phyloP scores from a whole-genome alignment of 2,113 vertebrate species.

The Camelus dromedarius region DNA sequence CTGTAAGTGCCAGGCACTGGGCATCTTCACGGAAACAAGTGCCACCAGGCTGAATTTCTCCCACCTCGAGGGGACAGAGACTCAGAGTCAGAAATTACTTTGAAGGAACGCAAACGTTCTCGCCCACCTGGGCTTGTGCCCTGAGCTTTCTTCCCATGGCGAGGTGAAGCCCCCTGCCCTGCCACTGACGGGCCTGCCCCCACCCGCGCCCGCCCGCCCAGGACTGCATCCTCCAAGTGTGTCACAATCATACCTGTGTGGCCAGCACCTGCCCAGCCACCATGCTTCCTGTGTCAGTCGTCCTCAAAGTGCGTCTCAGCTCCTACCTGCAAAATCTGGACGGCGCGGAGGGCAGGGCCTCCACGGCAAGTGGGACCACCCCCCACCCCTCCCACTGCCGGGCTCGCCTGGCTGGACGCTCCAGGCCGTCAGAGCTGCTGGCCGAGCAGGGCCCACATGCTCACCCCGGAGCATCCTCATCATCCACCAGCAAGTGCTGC shows the following conservation, averaged over 20 bases:
- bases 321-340: not conserved
- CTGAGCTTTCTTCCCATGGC: not conserved
- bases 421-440: not conserved
- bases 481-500: not conserved
- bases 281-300: rapidly evolving
- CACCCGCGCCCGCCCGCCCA: not conserved
- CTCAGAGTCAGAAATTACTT: not conserved
- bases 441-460: not conserved
- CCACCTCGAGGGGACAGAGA: not conserved
- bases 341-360: not conserved
- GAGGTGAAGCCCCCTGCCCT: not conserved
- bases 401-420: not conserved
- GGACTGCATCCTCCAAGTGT: not conserved
- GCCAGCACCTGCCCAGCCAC: rapidly evolving
- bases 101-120: not conserved
- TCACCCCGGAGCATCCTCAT: not conserved
- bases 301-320: not conserved
- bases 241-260: slow-evolving; percentile 1
- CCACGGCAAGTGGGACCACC: rapidly evolving
- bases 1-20: not conserved
- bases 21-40: slow-evolving; percentile 26
- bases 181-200: not conserved
- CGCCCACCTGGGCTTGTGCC: not conserved
- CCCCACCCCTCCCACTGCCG: not conserved
- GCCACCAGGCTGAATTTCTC: not conserved